A percentile compares a stretch with the other conserved stretches of the same genome.
phyloP scores from a whole-genome alignment of 2,113 vertebrate species.

The Podilymbus podiceps region DNA sequence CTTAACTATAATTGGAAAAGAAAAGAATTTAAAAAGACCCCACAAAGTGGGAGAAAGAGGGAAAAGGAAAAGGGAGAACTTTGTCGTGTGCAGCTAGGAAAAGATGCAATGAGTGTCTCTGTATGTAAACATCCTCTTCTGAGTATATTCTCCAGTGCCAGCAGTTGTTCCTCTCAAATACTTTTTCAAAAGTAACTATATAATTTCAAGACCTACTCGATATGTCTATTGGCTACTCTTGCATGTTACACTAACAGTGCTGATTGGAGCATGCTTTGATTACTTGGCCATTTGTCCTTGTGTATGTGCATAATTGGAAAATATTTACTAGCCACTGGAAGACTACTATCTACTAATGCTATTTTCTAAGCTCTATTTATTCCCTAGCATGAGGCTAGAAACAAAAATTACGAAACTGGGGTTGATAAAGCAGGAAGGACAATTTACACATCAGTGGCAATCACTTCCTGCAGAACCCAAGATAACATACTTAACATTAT shows the following conservation, averaged over 20 bases:
- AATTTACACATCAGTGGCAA: too few species aligned
- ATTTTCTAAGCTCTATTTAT: neutral
- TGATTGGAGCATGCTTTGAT: neutral
- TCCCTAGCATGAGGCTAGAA: neutral
- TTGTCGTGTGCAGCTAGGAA: neutral
- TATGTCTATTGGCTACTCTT: neutral
- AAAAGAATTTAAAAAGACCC: neutral
- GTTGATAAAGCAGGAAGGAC: neutral
- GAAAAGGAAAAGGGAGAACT: neutral
- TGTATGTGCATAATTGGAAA: neutral
- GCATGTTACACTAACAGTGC: neutral
- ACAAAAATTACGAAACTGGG: neutral
- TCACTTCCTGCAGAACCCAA: neutral
- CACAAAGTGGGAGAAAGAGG: neutral
- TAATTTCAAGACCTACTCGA: neutral
- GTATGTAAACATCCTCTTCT: neutral
- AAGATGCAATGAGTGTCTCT: neutral
- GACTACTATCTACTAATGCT: neutral
- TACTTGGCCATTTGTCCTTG: neutral
- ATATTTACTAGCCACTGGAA: neutral
- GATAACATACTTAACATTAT: neutral
- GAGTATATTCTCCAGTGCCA: neutral
- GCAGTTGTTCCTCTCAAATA: neutral
- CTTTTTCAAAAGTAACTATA: neutral
- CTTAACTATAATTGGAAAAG: neutral